Base-by-base conservation (phyloP, 2,113 vertebrate species). In the Fulmarus glacialis region DNA sequence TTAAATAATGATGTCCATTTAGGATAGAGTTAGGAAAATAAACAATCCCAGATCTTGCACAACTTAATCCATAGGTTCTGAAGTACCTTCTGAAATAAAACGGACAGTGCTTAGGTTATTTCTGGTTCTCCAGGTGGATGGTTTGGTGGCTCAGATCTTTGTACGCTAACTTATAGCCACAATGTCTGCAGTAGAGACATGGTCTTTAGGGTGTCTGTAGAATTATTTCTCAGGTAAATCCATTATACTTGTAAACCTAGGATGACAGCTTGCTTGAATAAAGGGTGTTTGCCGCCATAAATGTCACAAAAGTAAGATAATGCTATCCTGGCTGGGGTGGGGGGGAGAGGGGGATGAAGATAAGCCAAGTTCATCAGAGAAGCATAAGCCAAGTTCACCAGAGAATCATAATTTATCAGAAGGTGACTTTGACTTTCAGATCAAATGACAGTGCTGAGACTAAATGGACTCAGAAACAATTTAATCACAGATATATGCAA, bases 271-370 rank as follows among this genome's bases (percentile, higher is more conserved):
- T 67, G 15, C 12, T 71, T 75, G 21, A 59, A 42, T 70, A 63
- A 79, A 53, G 32, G 12, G 21, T 63, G 3, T 18, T 59, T 75
- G 23, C 7, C 3, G 0, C 19, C 23, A 34, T n/a, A 66, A 66
- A 48, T 26, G 19, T 60, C 47, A 59, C 24, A 82, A 77, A 82
- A 66, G 7, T 55, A 50, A 59, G 20, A 32, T 36, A 43, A 38
- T 67, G 59, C 7, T 67, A 3, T 55, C 18, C 26, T 42, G 30
- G 8, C 11, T 2, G 3, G 2, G 6, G 26, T 27, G 3, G 2
- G 1, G 8, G 26, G 22, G 7, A 23, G 7, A 16, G 15, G 6
- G 7, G 20, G 24, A 32, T 24, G 27, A 45, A 50, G 18, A 38
- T 18, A 74, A 62, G 9, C 9, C 38, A 60, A 29, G n/a, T 53